Conservation (phyloP, 2,888 invertebrate genomes). For the Reticulitermes lucifugus region DNA sequence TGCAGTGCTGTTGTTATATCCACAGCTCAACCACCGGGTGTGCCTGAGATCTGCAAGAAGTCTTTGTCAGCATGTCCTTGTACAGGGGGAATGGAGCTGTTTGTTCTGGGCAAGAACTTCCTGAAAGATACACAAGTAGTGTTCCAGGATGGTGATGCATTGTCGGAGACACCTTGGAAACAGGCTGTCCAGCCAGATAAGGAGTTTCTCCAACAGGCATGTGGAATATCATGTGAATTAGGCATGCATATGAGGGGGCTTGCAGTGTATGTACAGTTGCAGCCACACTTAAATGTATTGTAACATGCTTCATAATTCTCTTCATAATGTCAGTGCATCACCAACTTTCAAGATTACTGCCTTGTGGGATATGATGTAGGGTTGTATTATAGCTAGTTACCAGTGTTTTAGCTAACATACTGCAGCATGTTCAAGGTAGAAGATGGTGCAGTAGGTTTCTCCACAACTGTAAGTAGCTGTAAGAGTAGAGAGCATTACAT, state of each 20-base stretch:
- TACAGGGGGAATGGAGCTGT: conserved; percentile 84
- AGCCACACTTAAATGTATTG: no score
- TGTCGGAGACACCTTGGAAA: conserved; percentile 72
- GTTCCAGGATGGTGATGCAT: conserved; percentile 68
- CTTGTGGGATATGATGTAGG: no score
- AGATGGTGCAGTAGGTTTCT: no score
- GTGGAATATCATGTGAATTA: background rate
- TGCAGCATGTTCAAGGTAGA: no score
- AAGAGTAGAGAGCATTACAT: no score
- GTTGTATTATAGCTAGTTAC: no score
- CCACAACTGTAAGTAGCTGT: no score
- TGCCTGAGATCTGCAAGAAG: conserved; percentile 92
- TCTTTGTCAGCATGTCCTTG: conserved; percentile 84
- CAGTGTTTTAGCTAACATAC: no score
- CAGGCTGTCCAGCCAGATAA: conserved; percentile 87
- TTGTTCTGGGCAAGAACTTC: conserved; percentile 92
- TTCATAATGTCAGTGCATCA: no score
- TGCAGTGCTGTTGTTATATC: background rate
- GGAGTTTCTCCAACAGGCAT: conserved; percentile 87
- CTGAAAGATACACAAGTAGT: conserved; percentile 89
- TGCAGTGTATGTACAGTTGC: no score
- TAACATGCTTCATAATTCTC: no score
- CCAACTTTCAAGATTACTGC: no score
- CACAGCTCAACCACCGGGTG: conserved; percentile 71
- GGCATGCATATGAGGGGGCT: background rate